Evolutionary conservation across 2,797 vertebrate species (phyloP).

Genomic region (Manis crassicaudata): DNA sequence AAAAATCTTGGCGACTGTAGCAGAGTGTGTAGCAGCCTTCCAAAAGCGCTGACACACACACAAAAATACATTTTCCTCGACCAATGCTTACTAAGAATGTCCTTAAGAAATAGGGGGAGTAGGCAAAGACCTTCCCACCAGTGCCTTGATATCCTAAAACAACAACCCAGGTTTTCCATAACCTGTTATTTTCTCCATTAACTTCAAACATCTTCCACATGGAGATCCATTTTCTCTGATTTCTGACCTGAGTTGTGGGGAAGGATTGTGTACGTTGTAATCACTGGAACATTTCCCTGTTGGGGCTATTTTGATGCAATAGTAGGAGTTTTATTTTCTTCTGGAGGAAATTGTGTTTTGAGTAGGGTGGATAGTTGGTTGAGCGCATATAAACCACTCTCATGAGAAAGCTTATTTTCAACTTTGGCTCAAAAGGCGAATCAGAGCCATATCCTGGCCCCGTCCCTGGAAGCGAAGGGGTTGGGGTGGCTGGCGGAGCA

Average conservation of each 20-base stretch:
- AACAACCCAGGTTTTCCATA: slow-evolving; percentile 23
- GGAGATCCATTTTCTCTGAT: slow-evolving; percentile 49
- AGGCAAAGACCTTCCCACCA: not conserved
- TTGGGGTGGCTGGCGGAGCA: not conserved
- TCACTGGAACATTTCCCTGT: slow-evolving; percentile 49
- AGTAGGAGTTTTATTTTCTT: slow-evolving; percentile 61
- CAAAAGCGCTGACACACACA: slow-evolving; percentile 38
- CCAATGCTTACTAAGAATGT: slow-evolving; percentile 61
- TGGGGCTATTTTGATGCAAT: slow-evolving; percentile 48
- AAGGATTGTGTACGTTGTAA: slow-evolving; percentile 36
- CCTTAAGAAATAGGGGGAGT: not conserved
- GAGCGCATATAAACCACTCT: not conserved
- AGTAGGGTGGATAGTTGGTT: slow-evolving; percentile 32
- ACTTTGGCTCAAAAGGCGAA: slow-evolving; percentile 17
- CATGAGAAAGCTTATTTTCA: slow-evolving; percentile 58
- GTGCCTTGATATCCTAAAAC: not conserved
- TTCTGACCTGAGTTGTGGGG: slow-evolving; percentile 15
- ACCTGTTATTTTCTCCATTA: slow-evolving; percentile 52
- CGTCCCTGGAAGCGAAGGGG: not conserved
- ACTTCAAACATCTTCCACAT: slow-evolving; percentile 46
- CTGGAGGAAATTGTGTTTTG: slow-evolving; percentile 19
- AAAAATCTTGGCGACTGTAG: slow-evolving; percentile 63
- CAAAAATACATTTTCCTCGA: slow-evolving; percentile 53
- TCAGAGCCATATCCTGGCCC: not conserved
- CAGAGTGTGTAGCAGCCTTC: slow-evolving; percentile 52